Conservation (phyloP, 2,888 invertebrate genomes). For the Ceramica pisi region DNA sequence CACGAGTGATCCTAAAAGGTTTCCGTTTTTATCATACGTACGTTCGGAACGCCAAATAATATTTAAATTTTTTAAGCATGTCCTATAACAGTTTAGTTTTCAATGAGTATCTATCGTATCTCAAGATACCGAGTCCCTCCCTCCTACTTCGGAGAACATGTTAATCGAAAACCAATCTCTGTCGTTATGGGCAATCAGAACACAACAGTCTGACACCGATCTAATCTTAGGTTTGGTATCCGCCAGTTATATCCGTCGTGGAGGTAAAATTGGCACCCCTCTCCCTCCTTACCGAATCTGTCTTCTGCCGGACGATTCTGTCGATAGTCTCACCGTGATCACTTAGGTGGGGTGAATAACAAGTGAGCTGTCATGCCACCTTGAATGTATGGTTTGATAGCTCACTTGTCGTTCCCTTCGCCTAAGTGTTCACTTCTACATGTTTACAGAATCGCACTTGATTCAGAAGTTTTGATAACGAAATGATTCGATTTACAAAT, state of each 20-base stretch:
- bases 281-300: neutral
- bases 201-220: conserved; percentile 28
- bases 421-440: too few species aligned
- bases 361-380: too few species aligned
- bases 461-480: neutral
- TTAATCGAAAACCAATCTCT: conserved; percentile 39
- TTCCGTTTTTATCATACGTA: too few species aligned
- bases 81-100: neutral
- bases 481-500: conserved; percentile 7
- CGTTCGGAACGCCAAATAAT: too few species aligned
- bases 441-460: too few species aligned
- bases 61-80: neutral
- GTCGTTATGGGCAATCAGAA: conserved; percentile 25
- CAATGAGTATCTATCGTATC: neutral
- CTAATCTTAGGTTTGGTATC: conserved; percentile 18
- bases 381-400: too few species aligned
- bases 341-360: too few species aligned
- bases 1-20: too few species aligned
- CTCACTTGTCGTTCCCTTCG: too few species aligned
- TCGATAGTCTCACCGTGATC: too few species aligned
- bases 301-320: too few species aligned
- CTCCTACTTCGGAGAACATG: neutral
- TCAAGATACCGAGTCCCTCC: neutral
- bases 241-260: conserved; percentile 24
- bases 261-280: conserved; percentile 2